Base-by-base conservation (phyloP, 2,797 vertebrate species). In the Peromyscus attwateri region DNA sequence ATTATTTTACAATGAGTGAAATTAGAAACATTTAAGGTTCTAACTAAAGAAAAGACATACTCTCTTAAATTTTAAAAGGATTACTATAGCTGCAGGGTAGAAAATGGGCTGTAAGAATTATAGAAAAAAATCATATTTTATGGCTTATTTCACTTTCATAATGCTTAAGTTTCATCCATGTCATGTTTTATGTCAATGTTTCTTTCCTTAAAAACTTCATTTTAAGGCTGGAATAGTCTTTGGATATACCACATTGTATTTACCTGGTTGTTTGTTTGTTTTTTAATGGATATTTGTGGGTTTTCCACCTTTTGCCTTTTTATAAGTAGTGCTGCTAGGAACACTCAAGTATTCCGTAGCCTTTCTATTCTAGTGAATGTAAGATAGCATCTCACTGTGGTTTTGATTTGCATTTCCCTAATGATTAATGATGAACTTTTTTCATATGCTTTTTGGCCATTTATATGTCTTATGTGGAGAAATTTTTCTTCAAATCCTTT, bases 401-500 rank as follows among this genome's bases (percentile, higher is more conserved):
- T 84, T 96, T 97, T 60, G 1, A 55, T 80, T 93, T 87, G 9
- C 34, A 40, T 94, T 93, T 97, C 19, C 49, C 43, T 91, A 25
- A 79, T 96, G 60, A 82, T 37, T 94, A 93, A 87, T 66, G 27
- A 64, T 64, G 29, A 84, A 46, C 17, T 34, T 34, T 40, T 83
- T 79, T 66, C 62, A 49, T 85, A 49, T 34, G 62, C 19, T 49
- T 68, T 34, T 85, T 84, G 62, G 37, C 81, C 40, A 21, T 84
- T 43, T 43, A 21, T 84, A 31, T 64, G 31, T 80, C 62, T 49
- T 46, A 66, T 34, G 40, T 95, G n/a, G 60, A 92, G 46, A 84
- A 84, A 60, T 96, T 73, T 55, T 85, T 90, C 19, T 94, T 89
- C 73, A 96, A 80, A 87, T 94, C 27, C 62, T 84, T 96, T 71